Conservation (phyloP, 2,797 vertebrate genomes). For the Sorex maritimensis region DNA sequence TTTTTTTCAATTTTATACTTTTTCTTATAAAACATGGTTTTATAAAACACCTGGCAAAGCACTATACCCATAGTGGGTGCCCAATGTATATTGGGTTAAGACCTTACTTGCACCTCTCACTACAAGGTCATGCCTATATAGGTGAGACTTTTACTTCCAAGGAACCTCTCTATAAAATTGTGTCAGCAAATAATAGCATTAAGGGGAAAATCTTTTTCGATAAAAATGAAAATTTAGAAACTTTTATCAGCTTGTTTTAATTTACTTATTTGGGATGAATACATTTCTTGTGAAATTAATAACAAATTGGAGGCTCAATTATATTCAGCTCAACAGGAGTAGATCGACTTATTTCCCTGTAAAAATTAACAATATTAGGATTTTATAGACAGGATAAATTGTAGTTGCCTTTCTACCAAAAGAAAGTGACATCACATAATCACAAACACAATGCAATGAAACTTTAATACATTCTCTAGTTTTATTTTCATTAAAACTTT, state of each 20-base stretch:
- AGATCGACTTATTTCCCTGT: not conserved
- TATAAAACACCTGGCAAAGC: not conserved
- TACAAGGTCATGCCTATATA: not conserved
- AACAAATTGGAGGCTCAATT: not conserved
- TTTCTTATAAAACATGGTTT: not conserved
- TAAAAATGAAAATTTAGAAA: not conserved
- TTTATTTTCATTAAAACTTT: not conserved
- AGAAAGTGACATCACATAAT: not conserved
- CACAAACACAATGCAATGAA: slow-evolving; percentile 1
- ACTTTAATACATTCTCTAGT: not conserved
- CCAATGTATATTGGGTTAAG: accelerated
- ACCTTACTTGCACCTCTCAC: not conserved
- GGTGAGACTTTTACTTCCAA: not conserved
- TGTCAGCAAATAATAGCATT: not conserved
- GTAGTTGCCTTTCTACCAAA: not conserved
- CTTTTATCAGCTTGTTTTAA: not conserved
- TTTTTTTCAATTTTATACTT: not conserved
- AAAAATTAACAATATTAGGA: not conserved
- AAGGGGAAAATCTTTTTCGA: not conserved
- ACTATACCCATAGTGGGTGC: accelerated
- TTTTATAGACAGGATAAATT: not conserved
- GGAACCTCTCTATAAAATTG: not conserved
- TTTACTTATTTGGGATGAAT: not conserved
- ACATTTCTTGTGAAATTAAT: not conserved
- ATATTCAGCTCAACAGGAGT: not conserved